These are phyloP conservation scores for Hapalemur alaotrensis DNA, from an alignment of 2,797 vertebrate genomes.

Conservation along the genomic window DNA sequence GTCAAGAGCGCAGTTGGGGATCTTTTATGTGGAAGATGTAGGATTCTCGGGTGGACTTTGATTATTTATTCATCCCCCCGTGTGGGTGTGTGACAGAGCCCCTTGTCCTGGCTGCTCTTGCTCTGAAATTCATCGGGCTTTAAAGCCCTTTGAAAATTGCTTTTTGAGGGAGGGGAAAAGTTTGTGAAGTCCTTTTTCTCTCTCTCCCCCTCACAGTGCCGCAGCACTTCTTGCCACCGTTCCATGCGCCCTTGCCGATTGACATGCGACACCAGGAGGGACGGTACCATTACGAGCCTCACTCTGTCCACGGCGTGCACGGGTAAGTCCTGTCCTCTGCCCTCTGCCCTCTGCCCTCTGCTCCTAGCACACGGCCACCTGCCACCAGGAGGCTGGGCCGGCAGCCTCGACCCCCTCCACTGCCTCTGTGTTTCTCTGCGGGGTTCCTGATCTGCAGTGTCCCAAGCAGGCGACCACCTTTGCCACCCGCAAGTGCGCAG, in stretches of 20 bases:
- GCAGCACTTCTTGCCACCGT: slow-evolving; percentile 94
- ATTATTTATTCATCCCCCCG: slow-evolving; percentile 97
- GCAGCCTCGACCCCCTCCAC: not conserved
- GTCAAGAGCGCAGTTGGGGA: slow-evolving; percentile 93
- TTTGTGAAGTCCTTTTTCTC: slow-evolving; percentile 84
- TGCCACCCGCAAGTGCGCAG: rapidly evolving
- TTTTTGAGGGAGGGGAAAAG: slow-evolving; percentile 82
- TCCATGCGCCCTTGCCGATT: slow-evolving; percentile 95
- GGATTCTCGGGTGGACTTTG: slow-evolving; percentile 93
- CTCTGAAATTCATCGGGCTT: slow-evolving; percentile 90
- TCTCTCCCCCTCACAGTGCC: slow-evolving; percentile 86
- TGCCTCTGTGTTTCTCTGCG: not conserved
- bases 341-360: not conserved
- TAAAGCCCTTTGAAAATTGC: slow-evolving; percentile 90
- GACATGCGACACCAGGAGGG: slow-evolving; percentile 98
- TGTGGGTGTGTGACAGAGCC: slow-evolving; percentile 90
- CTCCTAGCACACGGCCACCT: rapidly evolving
- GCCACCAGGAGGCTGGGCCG: rapidly evolving
- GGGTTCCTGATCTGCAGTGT: too few species aligned
- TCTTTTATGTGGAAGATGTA: slow-evolving; percentile 96
- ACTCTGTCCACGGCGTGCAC: slow-evolving; percentile 93
- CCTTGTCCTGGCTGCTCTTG: slow-evolving; percentile 86
- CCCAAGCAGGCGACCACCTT: not conserved
- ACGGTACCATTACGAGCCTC: slow-evolving; percentile 96
- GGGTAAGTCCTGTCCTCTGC: slow-evolving; percentile 89